Conservation (phyloP, 2,888 invertebrate species). For the Heliconius sara region DNA sequence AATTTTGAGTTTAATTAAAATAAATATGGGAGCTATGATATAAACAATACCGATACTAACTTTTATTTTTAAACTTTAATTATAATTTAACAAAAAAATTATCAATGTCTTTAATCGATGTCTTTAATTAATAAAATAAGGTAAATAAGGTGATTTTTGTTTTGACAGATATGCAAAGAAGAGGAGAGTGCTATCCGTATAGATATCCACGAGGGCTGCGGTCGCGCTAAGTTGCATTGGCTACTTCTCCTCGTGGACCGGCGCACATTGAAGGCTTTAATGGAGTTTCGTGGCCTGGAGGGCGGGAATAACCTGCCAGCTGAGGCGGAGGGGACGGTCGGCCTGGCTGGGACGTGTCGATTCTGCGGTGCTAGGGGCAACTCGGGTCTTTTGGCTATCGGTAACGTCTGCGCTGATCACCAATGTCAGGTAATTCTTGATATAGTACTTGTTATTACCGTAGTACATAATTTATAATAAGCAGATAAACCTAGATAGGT, state of each 20-base stretch:
- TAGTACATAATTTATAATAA: not conserved
- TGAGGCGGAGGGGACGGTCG: slow-evolving; percentile 60
- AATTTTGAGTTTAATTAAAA: no score
- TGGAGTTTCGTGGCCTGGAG: slow-evolving; percentile 92
- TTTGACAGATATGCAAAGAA: slow-evolving; percentile 92
- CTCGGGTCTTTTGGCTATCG: slow-evolving; percentile 93
- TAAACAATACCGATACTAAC: no score
- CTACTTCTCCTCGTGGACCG: slow-evolving; percentile 96
- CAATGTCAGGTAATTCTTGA: slow-evolving; percentile 90
- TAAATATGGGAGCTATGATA: no score
- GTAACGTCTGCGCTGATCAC: slow-evolving; percentile 96
- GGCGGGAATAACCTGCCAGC: slow-evolving; percentile 57
- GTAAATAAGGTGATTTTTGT: not conserved
- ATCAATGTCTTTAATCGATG: no score
- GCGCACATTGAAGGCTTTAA: slow-evolving; percentile 93
- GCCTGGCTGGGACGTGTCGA: slow-evolving; percentile 90
- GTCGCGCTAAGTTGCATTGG: slow-evolving; percentile 98
- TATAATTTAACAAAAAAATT: no score
- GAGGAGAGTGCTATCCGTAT: slow-evolving; percentile 98
- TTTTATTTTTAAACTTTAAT: no score
- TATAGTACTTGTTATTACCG: not conserved
- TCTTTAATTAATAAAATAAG: no score
- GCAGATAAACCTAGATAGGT: no score
- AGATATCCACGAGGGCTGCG: slow-evolving; percentile 98
- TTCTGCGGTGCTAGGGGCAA: slow-evolving; percentile 95